These are phyloP conservation scores for Volucella inanis DNA, from an alignment of 2,888 invertebrate species.

Conservation along the genomic window DNA sequence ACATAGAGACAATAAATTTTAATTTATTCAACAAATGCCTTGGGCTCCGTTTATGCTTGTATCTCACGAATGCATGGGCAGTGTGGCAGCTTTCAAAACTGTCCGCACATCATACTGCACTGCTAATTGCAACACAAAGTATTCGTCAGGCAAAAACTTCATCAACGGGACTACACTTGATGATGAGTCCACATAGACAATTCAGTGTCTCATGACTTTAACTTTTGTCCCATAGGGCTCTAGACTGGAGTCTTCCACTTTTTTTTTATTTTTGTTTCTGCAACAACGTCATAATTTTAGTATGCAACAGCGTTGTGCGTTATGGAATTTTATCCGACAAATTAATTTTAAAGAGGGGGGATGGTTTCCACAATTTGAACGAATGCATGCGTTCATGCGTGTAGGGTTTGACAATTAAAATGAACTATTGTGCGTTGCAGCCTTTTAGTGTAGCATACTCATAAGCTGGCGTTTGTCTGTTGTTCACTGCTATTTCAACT, in stretches of 20 bases:
- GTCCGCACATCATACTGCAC: constrained; percentile 7
- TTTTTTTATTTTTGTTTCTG: constrained; percentile 1
- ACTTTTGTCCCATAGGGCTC: neutral
- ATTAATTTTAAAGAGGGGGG: constrained; percentile 16
- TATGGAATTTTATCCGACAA: constrained; percentile 30
- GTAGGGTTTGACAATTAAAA: constrained; percentile 35
- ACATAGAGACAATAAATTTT: constrained; percentile 32
- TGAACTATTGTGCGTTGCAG: neutral
- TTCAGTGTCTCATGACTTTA: constrained; percentile 10
- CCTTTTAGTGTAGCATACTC: neutral
- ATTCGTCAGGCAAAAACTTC: constrained; percentile 18
- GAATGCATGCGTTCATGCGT: constrained; percentile 12
- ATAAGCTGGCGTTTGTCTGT: too few species aligned
- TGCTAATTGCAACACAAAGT: constrained; percentile 38
- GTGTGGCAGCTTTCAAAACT: neutral
- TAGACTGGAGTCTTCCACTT: neutral
- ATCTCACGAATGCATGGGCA: constrained; percentile 11
- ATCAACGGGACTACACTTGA: constrained; percentile 15
- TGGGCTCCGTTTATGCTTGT: constrained; percentile 13
- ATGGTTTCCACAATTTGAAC: constrained; percentile 5
- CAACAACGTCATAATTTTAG: constrained; percentile 8
- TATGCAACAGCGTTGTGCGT: constrained; percentile 28
- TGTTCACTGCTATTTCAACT: too few species aligned
- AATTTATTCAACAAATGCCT: constrained; percentile 35
- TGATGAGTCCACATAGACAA: constrained; percentile 25